Evolutionary conservation across 1,140 invertebrate species (phyloP), one percentile per base, ranked within the genome.

Genomic region (Agraylea sexmaculata): DNA sequence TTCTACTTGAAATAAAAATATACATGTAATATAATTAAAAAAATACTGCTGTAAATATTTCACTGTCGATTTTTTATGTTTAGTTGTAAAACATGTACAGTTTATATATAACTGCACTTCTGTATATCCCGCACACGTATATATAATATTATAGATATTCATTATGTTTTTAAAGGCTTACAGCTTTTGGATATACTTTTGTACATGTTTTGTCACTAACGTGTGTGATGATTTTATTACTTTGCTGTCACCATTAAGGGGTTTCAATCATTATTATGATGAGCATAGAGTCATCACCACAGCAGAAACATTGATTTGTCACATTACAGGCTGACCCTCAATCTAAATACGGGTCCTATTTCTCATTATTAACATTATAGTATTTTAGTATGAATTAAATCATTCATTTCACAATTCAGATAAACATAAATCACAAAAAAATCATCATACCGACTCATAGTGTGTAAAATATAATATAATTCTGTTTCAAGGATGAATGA

Each of bases 31-130:
- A 54, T 60, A 65, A 61, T 50, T 54, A 51, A 55, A 54, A 22
- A 53, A 56, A 54, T 56, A 66, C 61, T 60, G 59, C 59, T 68
- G 65, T 68, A 68, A 68, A 68, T 68, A 68, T 65, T 64, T 64
- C 63, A 66, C 63, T 54, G 56, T 63, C 57, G 53, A 60, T 41
- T 59, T 58, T 45, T 54, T 63, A 60, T 63, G 65, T 66, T 66
- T 68, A 68, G 65, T 68, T 66, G 63, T 68, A 68, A 68, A 68
- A 68, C 65, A 68, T 68, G 65, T 68, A 68, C 65, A 68, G 63
- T 68, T 66, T 66, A 54, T 55, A 59, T 66, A 68, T 63, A 43
- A 43, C 41, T 56, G 65, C 65, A 68, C 65, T 59, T 63, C 50
- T 68, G 65, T 68, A 68, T 66, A 68, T 68, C 66, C 55, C 62